Base-by-base conservation (phyloP, 1,140 invertebrate species). In the Harpegnathos saltator region DNA sequence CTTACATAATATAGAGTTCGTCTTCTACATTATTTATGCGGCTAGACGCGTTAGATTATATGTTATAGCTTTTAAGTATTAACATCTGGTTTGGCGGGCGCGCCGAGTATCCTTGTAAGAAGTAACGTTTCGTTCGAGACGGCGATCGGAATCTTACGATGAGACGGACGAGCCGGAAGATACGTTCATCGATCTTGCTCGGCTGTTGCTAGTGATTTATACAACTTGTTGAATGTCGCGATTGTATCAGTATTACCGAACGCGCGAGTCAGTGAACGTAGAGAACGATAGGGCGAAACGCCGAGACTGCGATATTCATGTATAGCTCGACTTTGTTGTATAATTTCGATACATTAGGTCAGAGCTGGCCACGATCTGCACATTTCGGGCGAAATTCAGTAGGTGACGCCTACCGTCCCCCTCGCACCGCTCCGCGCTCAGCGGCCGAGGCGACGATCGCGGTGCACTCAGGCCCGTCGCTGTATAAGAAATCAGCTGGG, bases 1-100 rank as follows among this genome's bases (percentile, higher is more conserved):
- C 82, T 44, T 44, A 44, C 7, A 44, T 81, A 62, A 52, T 73
- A 56, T 71, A 80, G 44, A 69, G 14, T 56, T 87, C 54, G 59
- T 74, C 69, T 89, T 89, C 61, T 89, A 83, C 65, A 19, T 84
- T 89, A 89, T 89, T 86, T 89, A 89, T 89, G 58, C 38, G 56
- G 58, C 33, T 87, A 86, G 26, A 69, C 17, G 59, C 65, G 78
- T 73, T 73, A 80, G 48, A 19, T 83, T 83, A 83, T 83, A 83
- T 48, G 59, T 44, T 58, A 59, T 85, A 88, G 73, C 19, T 84
- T 65, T 12, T 84, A 88, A 88, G 82, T 87, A 87, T 87, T 87
- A 87, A 62, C 24, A 74, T 52, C 24, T 5, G 38, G 85, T 56
- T 81, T 29, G 86, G 75, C 56, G 38, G 11, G 58, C 38, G 74